phyloP scores from a whole-genome alignment of 2,113 vertebrate species.

The Coptodon rendalli region DNA sequence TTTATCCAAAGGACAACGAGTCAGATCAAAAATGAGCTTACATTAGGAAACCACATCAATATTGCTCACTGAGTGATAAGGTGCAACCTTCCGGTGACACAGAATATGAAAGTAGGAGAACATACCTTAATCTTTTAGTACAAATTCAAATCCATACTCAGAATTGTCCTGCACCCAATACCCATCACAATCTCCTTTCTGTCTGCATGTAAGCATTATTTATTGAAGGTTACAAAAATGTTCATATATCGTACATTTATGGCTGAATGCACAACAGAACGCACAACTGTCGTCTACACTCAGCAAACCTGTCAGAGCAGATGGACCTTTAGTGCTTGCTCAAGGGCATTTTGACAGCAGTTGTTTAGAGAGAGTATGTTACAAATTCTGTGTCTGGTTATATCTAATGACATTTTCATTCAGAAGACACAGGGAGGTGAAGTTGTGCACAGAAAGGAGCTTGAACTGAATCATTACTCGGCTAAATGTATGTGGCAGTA shows the following conservation, averaged over 20 bases:
- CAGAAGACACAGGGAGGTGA: neutral
- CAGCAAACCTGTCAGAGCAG: neutral
- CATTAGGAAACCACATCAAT: neutral
- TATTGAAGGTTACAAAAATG: neutral
- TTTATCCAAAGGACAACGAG: neutral
- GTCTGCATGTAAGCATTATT: neutral
- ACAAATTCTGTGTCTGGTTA: neutral
- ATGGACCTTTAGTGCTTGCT: neutral
- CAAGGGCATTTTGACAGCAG: neutral
- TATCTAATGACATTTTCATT: neutral
- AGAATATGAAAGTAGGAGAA: neutral
- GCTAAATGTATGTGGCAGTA: neutral
- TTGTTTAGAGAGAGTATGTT: neutral
- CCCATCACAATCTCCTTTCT: neutral
- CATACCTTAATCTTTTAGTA: neutral
- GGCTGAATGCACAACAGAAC: neutral
- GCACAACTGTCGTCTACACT: neutral
- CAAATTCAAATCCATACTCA: neutral
- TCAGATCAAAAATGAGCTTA: neutral
- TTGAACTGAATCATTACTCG: neutral
- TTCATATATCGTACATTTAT: neutral
- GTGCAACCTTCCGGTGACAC: neutral
- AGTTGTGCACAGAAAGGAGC: neutral
- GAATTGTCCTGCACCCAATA: neutral
- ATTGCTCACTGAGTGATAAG: neutral